These are phyloP conservation scores for Petaurus breviceps DNA, from an alignment of 2,113 vertebrate genomes.

Conservation along the genomic window DNA sequence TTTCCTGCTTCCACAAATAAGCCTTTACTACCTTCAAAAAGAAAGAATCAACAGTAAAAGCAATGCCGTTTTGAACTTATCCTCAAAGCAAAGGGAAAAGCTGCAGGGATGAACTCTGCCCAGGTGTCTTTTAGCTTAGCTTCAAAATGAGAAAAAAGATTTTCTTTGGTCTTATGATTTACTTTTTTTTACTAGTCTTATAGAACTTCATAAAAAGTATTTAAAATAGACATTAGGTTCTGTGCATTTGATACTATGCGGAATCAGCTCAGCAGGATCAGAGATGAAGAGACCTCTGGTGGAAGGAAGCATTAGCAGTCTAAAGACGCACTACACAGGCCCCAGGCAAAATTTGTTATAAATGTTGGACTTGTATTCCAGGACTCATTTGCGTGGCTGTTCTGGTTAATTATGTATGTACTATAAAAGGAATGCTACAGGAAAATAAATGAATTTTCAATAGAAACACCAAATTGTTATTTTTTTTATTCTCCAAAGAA, in stretches of 20 bases:
- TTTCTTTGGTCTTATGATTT: background rate
- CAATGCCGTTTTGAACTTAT: slow-evolving; percentile 15
- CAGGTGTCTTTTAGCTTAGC: background rate
- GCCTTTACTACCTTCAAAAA: background rate
- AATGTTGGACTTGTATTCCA: slow-evolving; percentile 11
- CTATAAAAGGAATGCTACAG: background rate
- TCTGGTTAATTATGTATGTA: background rate
- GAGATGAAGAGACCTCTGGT: background rate
- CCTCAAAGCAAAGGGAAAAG: slow-evolving; percentile 28
- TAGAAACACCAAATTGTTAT: background rate
- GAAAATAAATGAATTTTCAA: slow-evolving; percentile 26
- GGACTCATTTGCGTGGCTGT: slow-evolving; percentile 11
- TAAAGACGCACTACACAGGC: background rate
- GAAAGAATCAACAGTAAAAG: background rate
- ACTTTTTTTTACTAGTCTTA: background rate
- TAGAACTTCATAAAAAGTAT: slow-evolving; percentile 33
- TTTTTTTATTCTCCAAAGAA: background rate
- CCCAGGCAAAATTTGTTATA: slow-evolving; percentile 4
- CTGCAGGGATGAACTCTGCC: background rate
- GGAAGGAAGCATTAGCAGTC: background rate
- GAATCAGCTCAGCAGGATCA: background rate
- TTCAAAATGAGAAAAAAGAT: background rate
- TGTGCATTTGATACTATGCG: background rate
- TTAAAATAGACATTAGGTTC: background rate
- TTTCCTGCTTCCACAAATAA: background rate